These are phyloP conservation scores for Chrysotoxum bicinctum DNA, from an alignment of 2,888 invertebrate species.

Conservation along the genomic window DNA sequence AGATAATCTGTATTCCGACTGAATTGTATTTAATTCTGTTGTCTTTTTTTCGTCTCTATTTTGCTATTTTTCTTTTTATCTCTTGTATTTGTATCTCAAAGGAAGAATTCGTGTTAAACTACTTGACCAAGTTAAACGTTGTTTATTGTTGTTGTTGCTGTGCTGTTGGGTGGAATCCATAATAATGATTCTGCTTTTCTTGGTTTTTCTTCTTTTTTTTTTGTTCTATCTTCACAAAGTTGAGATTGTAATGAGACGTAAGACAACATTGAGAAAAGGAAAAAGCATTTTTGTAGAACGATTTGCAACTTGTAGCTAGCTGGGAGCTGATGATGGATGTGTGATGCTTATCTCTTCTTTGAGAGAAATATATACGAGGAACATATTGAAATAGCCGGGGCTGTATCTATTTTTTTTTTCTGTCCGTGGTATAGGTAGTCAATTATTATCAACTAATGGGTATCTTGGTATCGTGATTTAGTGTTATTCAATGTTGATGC, in stretches of 20 bases:
- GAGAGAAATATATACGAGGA: neutral
- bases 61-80: neutral
- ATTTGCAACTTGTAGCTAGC: conserved; percentile 66
- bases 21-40: conserved; percentile 49
- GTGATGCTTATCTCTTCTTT: conserved; percentile 29
- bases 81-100: neutral
- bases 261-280: conserved; percentile 19
- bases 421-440: conserved; percentile 4
- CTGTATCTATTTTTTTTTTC: neutral
- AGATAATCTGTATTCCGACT: conserved; percentile 66
- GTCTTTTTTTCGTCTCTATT: neutral
- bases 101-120: conserved; percentile 37
- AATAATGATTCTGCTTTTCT: conserved; percentile 50
- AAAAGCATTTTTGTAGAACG: conserved; percentile 57
- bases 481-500: conserved; percentile 36
- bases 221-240: conserved; percentile 20
- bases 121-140: conserved; percentile 57
- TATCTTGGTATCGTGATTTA: conserved; percentile 60
- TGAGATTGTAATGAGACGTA: conserved; percentile 37
- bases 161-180: conserved; percentile 56
- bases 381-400: neutral
- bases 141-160: conserved; percentile 5
- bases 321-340: conserved; percentile 51
- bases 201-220: neutral
- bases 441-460: conserved; percentile 66